A percentile compares a stretch with the other conserved stretches of the same genome.
These are phyloP conservation scores for Orchesella cincta DNA, from an alignment of 1,140 invertebrate genomes.

Conservation along the genomic window DNA sequence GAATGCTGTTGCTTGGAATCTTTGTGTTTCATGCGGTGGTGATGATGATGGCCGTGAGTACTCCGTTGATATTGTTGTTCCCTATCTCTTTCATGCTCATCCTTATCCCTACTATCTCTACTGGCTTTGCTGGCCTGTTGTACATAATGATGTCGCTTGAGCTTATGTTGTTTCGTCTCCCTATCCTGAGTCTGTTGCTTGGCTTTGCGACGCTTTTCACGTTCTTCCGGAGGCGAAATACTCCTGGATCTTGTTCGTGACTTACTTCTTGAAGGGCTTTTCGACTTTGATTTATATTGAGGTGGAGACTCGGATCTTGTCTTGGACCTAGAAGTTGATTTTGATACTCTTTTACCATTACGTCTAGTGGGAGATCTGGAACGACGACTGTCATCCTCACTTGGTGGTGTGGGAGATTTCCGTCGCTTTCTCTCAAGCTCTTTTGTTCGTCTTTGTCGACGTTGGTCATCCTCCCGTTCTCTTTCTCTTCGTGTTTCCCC, in stretches of 20 bases:
- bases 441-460: neutral
- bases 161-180: neutral
- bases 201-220: neutral
- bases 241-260: slow-evolving; percentile 12
- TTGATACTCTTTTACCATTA: neutral
- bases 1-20: neutral
- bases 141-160: neutral
- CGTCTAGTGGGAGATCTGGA: neutral
- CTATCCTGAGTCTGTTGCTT: neutral
- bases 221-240: neutral
- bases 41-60: neutral
- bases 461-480: neutral
- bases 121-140: neutral
- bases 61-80: neutral
- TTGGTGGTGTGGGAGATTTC: slow-evolving; percentile 1
- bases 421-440: neutral
- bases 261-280: slow-evolving; percentile 5
- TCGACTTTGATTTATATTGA: neutral
- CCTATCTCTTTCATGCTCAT: neutral
- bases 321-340: slow-evolving; percentile 5
- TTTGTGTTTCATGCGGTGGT: neutral
- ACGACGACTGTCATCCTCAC: neutral
- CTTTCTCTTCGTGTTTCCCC: neutral
- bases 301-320: neutral
- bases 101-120: neutral